Conservation (phyloP, 2,888 invertebrate genomes). For the Eupithecia pulchellata region DNA sequence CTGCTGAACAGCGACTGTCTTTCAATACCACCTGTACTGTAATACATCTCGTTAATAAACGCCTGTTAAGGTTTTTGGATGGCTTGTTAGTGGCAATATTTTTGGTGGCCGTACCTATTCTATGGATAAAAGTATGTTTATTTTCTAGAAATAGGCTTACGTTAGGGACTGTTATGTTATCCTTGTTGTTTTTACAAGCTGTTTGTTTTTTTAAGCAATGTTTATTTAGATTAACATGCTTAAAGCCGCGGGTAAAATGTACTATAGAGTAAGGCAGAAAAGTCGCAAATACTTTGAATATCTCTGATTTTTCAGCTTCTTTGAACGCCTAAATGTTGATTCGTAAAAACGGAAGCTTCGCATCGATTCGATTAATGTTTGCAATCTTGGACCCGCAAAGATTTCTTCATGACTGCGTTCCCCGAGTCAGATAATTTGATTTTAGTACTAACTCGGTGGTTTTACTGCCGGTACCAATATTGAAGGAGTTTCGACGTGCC, state of each 20-base stretch:
- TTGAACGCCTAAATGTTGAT: constrained; percentile 43
- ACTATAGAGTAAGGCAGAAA: neutral
- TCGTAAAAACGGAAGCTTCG: constrained; percentile 44
- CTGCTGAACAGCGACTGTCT: neutral
- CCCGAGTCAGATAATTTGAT: constrained; percentile 47
- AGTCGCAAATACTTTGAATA: constrained; percentile 8
- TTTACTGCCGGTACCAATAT: constrained; percentile 43
- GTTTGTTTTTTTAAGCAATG: constrained; percentile 2
- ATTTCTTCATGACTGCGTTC: constrained; percentile 46
- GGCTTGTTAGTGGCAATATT: neutral
- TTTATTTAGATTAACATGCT: constrained; percentile 2
- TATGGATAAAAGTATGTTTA: neutral
- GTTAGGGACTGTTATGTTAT: too few relatives aligned
- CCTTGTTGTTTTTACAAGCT: neutral
- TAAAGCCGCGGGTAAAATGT: neutral
- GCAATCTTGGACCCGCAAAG: constrained; percentile 47
- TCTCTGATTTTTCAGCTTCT: constrained; percentile 32
- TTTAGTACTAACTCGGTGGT: constrained; percentile 43
- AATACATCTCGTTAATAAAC: neutral
- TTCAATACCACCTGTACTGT: neutral
- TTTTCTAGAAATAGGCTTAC: too few relatives aligned
- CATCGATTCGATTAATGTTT: constrained; percentile 47
- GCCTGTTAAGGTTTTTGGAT: neutral
- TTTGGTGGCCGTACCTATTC: neutral
- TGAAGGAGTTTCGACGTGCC: constrained; percentile 25